Percentiles rank a stretch among this genome's conserved stretches.
Evolutionary conservation across 2,888 invertebrate genomes (phyloP).

Genomic region (Crioceris asparagi): DNA sequence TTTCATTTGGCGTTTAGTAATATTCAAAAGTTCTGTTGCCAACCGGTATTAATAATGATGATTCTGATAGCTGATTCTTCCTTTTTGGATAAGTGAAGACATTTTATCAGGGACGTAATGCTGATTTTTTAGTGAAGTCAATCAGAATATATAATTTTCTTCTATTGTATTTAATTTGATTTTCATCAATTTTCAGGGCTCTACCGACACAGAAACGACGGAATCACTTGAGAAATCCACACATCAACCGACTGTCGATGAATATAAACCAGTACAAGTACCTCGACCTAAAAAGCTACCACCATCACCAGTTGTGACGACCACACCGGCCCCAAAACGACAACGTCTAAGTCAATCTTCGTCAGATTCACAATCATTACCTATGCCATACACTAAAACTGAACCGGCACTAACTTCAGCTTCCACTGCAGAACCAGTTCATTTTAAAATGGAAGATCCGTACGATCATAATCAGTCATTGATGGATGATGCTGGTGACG

Average conservation of each 20-base stretch:
- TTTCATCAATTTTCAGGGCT: constrained; percentile 20
- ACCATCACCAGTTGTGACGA: constrained; percentile 11
- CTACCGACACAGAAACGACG: constrained; percentile 23
- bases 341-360: constrained; percentile 24
- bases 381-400: constrained; percentile 10
- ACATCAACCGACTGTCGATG: constrained; percentile 19
- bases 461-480: constrained; percentile 29
- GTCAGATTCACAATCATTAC: constrained; percentile 12
- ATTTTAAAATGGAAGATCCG: constrained; percentile 38
- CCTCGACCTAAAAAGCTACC: constrained; percentile 25
- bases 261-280: constrained; percentile 22
- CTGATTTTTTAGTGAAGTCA: too few relatives aligned
- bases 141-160: neutral
- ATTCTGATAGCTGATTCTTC: too few relatives aligned
- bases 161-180: neutral
- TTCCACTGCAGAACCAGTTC: constrained; percentile 19
- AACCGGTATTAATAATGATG: constrained; percentile 8
- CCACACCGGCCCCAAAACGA: constrained; percentile 24
- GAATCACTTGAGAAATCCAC: constrained; percentile 16
- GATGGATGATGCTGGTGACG: constrained; percentile 28
- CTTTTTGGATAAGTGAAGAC: too few relatives aligned
- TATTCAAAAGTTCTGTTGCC: neutral
- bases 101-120: constrained; percentile 13
- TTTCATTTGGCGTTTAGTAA: too few relatives aligned
- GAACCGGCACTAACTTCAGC: constrained; percentile 4